Conservation (phyloP, 35 echinoderm and acorn worm genomes). For the Apostichopus parvimensis region DNA sequence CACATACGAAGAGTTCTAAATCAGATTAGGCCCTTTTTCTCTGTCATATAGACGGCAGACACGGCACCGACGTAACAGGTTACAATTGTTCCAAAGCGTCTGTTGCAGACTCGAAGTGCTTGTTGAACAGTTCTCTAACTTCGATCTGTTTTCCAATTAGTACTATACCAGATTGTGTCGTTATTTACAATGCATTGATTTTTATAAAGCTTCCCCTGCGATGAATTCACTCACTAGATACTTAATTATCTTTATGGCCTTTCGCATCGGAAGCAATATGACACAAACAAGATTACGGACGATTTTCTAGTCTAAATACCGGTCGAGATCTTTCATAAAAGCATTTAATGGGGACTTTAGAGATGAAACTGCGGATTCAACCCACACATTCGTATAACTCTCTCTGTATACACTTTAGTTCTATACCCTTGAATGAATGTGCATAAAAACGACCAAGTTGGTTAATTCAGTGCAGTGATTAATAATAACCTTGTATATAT, state of each 20-base stretch:
- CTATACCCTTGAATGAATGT: not conserved
- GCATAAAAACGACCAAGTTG: not conserved
- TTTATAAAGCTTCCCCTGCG: slow-evolving; percentile 24
- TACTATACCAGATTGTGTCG: slow-evolving; percentile 22
- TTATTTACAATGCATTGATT: slow-evolving; percentile 47
- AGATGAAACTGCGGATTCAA: not conserved
- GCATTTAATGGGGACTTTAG: not conserved
- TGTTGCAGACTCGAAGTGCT: not conserved
- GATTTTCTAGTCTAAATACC: slow-evolving; percentile 34
- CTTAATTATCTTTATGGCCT: slow-evolving; percentile 51
- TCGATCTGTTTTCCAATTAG: slow-evolving; percentile 39
- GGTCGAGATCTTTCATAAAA: not conserved
- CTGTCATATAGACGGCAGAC: slow-evolving; percentile 25
- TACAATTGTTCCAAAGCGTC: slow-evolving; percentile 12
- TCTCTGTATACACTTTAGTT: not conserved
- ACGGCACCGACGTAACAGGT: slow-evolving; percentile 46
- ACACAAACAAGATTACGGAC: slow-evolving; percentile 43
- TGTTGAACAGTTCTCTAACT: slow-evolving; percentile 41
- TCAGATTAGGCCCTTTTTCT: slow-evolving; percentile 45
- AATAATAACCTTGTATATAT: too few relatives aligned
- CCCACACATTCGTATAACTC: not conserved
- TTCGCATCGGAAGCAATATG: slow-evolving; percentile 27
- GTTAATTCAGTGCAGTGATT: not conserved
- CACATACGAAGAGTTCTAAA: slow-evolving; percentile 34
- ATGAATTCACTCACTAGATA: slow-evolving; percentile 42